Conservation (phyloP, 1,140 invertebrate species). For the Heliconius eleuchia region DNA sequence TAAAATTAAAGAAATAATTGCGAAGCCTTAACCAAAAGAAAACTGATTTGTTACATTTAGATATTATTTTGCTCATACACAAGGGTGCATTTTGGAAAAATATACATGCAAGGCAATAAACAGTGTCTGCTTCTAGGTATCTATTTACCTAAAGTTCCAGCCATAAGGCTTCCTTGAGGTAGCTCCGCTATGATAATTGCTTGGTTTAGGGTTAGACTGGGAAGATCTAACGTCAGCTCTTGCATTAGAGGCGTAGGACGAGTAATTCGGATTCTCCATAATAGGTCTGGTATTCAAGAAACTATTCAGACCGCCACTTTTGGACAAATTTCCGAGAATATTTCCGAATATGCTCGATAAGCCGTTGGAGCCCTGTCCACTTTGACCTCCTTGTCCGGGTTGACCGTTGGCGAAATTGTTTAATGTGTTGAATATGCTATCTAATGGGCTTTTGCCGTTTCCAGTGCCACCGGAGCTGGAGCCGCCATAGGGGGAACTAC, state of each 20-base stretch:
- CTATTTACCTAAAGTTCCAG: slow-evolving; percentile 78
- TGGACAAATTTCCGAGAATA: slow-evolving; percentile 67
- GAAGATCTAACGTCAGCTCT: slow-evolving; percentile 28
- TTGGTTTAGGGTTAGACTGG: slow-evolving; percentile 48
- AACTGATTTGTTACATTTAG: neutral
- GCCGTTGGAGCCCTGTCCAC: slow-evolving; percentile 44
- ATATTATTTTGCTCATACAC: neutral
- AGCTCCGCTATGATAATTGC: slow-evolving; percentile 36
- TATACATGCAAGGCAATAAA: slow-evolving; percentile 48
- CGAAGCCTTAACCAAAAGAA: neutral
- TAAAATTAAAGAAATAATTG: neutral
- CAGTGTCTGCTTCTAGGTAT: slow-evolving; percentile 22
- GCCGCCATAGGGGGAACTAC: slow-evolving; percentile 43
- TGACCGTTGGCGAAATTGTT: slow-evolving; percentile 41
- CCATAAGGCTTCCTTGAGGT: slow-evolving; percentile 73
- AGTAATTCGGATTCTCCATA: slow-evolving; percentile 72
- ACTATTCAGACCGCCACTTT: slow-evolving; percentile 59
- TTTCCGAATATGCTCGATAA: slow-evolving; percentile 66
- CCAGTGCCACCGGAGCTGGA: slow-evolving; percentile 44
- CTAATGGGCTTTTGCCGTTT: slow-evolving; percentile 53
- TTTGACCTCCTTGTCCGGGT: slow-evolving; percentile 39
- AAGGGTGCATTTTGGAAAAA: slow-evolving; percentile 31
- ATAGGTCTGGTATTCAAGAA: slow-evolving; percentile 71
- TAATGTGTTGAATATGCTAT: slow-evolving; percentile 61
- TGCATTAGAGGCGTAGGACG: slow-evolving; percentile 64